These are phyloP conservation scores for Glaucidium brasilianum DNA, from an alignment of 2,113 vertebrate species.

Conservation along the genomic window DNA sequence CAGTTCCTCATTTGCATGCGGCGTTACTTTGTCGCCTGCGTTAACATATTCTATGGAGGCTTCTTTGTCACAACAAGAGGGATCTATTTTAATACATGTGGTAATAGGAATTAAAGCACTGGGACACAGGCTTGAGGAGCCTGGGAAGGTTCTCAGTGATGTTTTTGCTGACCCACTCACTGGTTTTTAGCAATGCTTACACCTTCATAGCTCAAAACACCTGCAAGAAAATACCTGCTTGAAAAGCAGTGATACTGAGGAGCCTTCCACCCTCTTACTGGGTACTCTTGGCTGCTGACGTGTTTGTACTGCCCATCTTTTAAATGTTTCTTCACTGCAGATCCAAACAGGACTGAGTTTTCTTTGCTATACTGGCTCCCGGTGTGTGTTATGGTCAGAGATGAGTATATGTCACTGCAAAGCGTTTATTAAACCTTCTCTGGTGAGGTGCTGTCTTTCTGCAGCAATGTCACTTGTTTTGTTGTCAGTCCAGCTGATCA, in stretches of 20 bases:
- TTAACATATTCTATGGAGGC: background rate
- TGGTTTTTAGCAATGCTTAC: background rate
- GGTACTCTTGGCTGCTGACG: background rate
- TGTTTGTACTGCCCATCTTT: background rate
- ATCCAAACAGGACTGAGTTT: background rate
- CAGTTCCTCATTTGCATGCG: background rate
- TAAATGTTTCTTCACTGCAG: background rate
- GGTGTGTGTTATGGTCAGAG: background rate
- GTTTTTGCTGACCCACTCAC: background rate
- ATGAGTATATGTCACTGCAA: too few relatives aligned
- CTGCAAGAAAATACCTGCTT: background rate
- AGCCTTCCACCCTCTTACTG: background rate
- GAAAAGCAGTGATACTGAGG: background rate
- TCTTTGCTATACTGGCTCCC: background rate
- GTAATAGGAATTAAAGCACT: background rate
- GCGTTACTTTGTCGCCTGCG: background rate
- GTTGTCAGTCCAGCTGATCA: background rate
- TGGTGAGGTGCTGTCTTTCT: background rate
- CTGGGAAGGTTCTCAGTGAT: background rate
- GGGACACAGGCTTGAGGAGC: background rate
- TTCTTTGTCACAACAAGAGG: background rate
- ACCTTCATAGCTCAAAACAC: background rate
- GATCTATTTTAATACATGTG: background rate
- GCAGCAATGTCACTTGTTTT: too few relatives aligned
- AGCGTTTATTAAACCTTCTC: background rate